A percentile compares a stretch with the other conserved stretches of the same genome.
phyloP scores from a whole-genome alignment of 2,888 invertebrate genomes.

The Cerceris rybyensis region DNA sequence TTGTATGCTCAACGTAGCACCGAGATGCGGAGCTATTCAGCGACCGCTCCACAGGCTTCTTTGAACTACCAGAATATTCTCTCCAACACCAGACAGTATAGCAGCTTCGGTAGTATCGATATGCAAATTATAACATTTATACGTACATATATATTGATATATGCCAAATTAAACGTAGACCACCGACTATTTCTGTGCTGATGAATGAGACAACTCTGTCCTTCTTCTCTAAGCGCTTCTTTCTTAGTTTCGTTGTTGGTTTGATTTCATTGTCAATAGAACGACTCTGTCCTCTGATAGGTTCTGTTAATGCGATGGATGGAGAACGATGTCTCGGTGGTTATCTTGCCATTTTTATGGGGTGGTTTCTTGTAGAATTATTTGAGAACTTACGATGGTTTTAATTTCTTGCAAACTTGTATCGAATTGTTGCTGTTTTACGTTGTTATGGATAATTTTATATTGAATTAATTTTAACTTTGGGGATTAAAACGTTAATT shows the following conservation, averaged over 20 bases:
- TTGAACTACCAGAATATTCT: slow-evolving; percentile 80
- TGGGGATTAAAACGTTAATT: too few relatives aligned
- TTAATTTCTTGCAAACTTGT: too few relatives aligned
- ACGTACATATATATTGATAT: slow-evolving; percentile 38
- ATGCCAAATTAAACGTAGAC: slow-evolving; percentile 49
- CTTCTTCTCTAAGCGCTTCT: slow-evolving; percentile 52
- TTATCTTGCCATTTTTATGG: slow-evolving; percentile 16
- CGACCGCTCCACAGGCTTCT: slow-evolving; percentile 83
- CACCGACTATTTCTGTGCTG: slow-evolving; percentile 48
- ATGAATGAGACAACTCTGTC: slow-evolving; percentile 59
- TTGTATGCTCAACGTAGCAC: slow-evolving; percentile 77
- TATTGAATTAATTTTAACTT: too few relatives aligned
- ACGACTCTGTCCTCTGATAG: slow-evolving; percentile 43
- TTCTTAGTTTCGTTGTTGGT: slow-evolving; percentile 44
- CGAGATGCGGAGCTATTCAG: slow-evolving; percentile 81
- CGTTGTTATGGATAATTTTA: too few relatives aligned
- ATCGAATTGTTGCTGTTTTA: too few relatives aligned
- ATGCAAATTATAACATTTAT: slow-evolving; percentile 81
- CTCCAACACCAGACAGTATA: slow-evolving; percentile 92
- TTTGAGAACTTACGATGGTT: background rate
- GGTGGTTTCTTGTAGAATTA: background rate
- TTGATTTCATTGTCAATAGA: slow-evolving; percentile 55
- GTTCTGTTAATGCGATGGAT: slow-evolving; percentile 23
- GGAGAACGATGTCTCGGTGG: slow-evolving; percentile 37
- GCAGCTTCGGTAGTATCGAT: slow-evolving; percentile 97